A percentile compares a stretch with the other conserved stretches of the same genome.
phyloP scores from a whole-genome alignment of 2,888 invertebrate genomes.

The Agrotis clavis region DNA sequence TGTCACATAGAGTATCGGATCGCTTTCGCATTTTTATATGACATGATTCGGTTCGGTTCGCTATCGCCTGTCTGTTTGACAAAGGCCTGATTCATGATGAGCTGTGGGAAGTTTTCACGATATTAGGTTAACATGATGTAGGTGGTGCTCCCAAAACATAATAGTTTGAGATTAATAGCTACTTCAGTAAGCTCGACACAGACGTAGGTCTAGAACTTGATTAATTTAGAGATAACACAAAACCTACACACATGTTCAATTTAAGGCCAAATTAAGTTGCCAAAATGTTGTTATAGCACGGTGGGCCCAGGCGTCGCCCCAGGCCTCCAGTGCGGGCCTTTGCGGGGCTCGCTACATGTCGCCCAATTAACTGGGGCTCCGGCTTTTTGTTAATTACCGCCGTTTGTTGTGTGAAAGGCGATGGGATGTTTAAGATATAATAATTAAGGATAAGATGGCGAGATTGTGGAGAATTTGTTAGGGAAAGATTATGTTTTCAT shows the following conservation, averaged over 20 bases:
- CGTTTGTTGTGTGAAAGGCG: conserved; percentile 58
- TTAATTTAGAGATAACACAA: conserved; percentile 47
- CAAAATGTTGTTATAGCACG: conserved; percentile 57
- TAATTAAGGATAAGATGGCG: conserved; percentile 43
- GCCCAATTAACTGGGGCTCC: conserved; percentile 59
- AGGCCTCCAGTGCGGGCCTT: conserved; percentile 34
- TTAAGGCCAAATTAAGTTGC: conserved; percentile 58
- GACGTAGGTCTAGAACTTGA: conserved; percentile 35
- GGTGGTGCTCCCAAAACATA: neutral
- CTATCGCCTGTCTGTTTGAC: too few relatives aligned
- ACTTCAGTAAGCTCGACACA: conserved; percentile 12
- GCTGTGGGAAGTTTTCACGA: neutral
- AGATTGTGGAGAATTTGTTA: conserved; percentile 31
- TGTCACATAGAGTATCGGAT: too few relatives aligned
- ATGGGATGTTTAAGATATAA: conserved; percentile 51
- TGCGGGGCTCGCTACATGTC: conserved; percentile 53
- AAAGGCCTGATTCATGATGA: conserved; percentile 1
- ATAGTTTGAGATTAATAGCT: conserved; percentile 16
- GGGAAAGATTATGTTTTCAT: conserved; percentile 16
- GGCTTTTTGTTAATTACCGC: conserved; percentile 61
- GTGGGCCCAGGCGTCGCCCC: conserved; percentile 33
- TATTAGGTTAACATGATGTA: conserved; percentile 2
- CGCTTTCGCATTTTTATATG: too few relatives aligned
- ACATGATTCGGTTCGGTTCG: too few relatives aligned
- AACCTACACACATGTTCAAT: conserved; percentile 55